Evolutionary conservation across 1,140 invertebrate species (phyloP), one percentile per base, ranked within the genome.

Genomic region (Oppia nitens): DNA sequence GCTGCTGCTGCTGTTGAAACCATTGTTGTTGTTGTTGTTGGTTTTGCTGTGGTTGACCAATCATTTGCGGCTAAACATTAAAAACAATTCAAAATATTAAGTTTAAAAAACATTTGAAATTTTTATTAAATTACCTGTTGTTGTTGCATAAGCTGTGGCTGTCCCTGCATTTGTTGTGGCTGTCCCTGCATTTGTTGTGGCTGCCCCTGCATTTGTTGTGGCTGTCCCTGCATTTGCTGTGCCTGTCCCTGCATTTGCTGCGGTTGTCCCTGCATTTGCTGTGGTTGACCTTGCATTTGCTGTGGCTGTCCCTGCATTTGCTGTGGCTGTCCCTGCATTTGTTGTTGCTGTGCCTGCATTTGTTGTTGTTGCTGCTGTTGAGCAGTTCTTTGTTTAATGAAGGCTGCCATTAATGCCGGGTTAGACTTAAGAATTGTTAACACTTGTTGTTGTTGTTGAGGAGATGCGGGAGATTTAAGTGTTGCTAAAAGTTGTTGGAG

Each of bases 321-420:
- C 21, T 70, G 70, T 62, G 66, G 65, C 60, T 68, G 66, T 47
- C 70, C 68, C 58, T 78, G 77, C 66, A 62, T 69, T 64, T 69
- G 69, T 49, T 65, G 65, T 51, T 66, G 65, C 23, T 64, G 63
- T 23, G 60, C 55, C 48, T 64, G 63, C 40, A 62, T 64, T 53
- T 67, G 64, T 52, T 66, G 65, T 40, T 67, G 67, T 53, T 65
- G 63, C 52, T 71, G 69, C 56, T 72, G 68, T 48, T 68, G 68
- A 23, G 63, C 79, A 74, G 87, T 83, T 69, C 86, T 76, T 73
- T 93, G 87, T 71, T 92, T 92, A 55, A 97, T 90, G 68, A 95
- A 93, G 52, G 90, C 88, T 56, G 92, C 91, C 90, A 96, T 96
- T 12, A 97, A 76, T 60, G 87, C 87, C 49, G 92, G 92, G 76